A percentile compares a stretch with the other conserved stretches of the same genome.
Conservation (phyloP, 1,140 invertebrate genomes). For the Prorops nasuta region DNA sequence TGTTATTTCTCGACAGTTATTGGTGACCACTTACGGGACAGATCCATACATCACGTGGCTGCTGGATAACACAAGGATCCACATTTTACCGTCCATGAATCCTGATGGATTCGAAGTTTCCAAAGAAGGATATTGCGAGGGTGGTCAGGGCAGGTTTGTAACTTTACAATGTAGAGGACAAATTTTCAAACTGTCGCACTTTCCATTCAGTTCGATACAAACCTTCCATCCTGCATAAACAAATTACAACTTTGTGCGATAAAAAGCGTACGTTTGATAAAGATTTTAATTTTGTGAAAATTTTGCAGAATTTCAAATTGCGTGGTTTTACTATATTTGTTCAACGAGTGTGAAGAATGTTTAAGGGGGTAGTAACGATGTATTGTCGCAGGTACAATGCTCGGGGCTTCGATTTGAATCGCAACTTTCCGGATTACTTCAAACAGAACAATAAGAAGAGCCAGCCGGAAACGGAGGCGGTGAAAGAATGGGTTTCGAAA, state of each 20-base stretch:
- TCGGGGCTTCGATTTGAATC: slow-evolving; percentile 83
- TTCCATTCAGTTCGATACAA: too few relatives aligned
- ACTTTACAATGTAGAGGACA: too few relatives aligned
- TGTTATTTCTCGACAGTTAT: slow-evolving; percentile 60
- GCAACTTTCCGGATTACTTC: slow-evolving; percentile 92
- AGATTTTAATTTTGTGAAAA: too few relatives aligned
- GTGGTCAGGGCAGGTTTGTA: slow-evolving; percentile 82
- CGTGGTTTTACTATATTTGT: not conserved
- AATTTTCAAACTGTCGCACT: too few relatives aligned
- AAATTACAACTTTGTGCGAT: too few relatives aligned
- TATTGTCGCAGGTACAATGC: slow-evolving; percentile 73
- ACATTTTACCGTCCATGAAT: slow-evolving; percentile 91
- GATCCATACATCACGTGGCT: slow-evolving; percentile 83
- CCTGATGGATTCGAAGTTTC: slow-evolving; percentile 88
- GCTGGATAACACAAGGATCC: slow-evolving; percentile 85
- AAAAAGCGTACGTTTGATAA: too few relatives aligned
- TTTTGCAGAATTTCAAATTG: too few relatives aligned
- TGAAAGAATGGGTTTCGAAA: slow-evolving; percentile 91
- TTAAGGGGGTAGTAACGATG: not conserved
- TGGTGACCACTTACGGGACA: slow-evolving; percentile 77
- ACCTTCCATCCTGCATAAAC: too few relatives aligned
- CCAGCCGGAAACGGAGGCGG: slow-evolving; percentile 90
- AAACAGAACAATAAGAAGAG: slow-evolving; percentile 81
- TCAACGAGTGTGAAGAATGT: not conserved
- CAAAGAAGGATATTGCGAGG: slow-evolving; percentile 82